These are phyloP conservation scores for Drosophila seclusa DNA, from an alignment of 2,888 invertebrate species.

Conservation along the genomic window DNA sequence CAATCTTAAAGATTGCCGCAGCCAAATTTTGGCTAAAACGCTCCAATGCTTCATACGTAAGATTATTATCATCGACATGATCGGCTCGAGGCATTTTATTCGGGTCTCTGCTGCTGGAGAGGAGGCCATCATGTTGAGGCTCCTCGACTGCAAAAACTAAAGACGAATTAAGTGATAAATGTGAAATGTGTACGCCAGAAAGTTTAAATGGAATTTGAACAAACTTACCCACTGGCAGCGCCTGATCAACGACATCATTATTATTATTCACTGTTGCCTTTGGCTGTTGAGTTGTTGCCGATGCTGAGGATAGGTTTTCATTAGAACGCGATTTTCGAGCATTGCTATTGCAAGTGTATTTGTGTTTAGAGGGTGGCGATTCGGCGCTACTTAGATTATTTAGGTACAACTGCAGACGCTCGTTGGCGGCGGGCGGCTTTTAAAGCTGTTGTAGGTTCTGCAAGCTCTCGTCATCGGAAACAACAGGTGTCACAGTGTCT, in stretches of 20 bases:
- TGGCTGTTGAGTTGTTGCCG: not conserved
- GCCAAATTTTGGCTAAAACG: conserved; percentile 58
- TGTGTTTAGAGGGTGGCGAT: conserved; percentile 54
- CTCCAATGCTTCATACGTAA: conserved; percentile 60
- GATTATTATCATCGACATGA: conserved; percentile 44
- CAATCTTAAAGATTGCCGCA: conserved; percentile 60
- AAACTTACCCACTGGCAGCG: conserved; percentile 59
- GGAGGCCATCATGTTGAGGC: conserved; percentile 10
- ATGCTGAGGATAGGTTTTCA: conserved; percentile 43
- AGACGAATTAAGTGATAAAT: conserved; percentile 31
- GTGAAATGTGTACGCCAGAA: not conserved
- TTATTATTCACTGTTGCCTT: conserved; percentile 33
- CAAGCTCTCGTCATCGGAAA: conserved; percentile 67
- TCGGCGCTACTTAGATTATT: conserved; percentile 61
- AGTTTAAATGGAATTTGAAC: conserved; percentile 26
- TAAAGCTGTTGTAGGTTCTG: conserved; percentile 25
- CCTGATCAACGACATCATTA: conserved; percentile 32
- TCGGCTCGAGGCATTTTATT: conserved; percentile 7
- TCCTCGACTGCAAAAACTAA: conserved; percentile 37
- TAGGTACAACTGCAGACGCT: conserved; percentile 60
- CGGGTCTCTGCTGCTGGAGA: conserved; percentile 20
- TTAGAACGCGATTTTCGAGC: conserved; percentile 40
- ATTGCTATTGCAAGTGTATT: conserved; percentile 25
- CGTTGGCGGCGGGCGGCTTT: conserved; percentile 20
- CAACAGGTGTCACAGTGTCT: conserved; percentile 77